Conservation (phyloP, 2,797 vertebrate genomes). For the Danio choprae region DNA sequence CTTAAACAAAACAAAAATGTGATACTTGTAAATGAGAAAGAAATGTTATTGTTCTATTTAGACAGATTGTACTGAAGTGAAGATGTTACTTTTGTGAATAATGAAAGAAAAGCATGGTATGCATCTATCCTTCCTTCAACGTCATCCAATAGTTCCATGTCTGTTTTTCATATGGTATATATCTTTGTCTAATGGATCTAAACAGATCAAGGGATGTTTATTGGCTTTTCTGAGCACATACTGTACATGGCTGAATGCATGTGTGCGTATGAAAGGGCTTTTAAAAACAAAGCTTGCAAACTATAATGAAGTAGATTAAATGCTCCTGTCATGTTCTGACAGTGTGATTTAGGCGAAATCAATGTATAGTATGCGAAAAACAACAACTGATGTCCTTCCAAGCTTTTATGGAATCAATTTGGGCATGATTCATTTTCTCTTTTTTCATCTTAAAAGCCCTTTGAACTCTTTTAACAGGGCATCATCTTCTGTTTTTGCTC, state of each 20-base stretch:
- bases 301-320: conserved; percentile 69
- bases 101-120: not conserved
- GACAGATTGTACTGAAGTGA: not conserved
- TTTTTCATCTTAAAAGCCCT: conserved; percentile 5
- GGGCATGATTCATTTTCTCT: conserved; percentile 23
- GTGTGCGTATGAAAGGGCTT: conserved; percentile 61
- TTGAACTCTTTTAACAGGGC: not conserved
- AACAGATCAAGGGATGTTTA: conserved; percentile 72
- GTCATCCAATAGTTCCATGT: not conserved
- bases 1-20: too few relatives aligned
- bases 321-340: conserved; percentile 44
- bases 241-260: conserved; percentile 61
- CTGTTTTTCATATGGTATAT: conserved; percentile 54
- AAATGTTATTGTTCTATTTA: too few relatives aligned
- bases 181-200: conserved; percentile 68
- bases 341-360: conserved; percentile 53
- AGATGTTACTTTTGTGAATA: not conserved
- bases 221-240: conserved; percentile 70
- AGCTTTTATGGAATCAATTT: conserved; percentile 40
- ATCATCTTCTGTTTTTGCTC: conserved; percentile 14
- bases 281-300: conserved; percentile 59
- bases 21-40: too few relatives aligned
- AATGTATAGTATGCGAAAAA: conserved; percentile 28
- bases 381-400: conserved; percentile 9
- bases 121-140: not conserved